phyloP scores from a whole-genome alignment of 2,113 vertebrate genomes.

The Bungarus multicinctus region DNA sequence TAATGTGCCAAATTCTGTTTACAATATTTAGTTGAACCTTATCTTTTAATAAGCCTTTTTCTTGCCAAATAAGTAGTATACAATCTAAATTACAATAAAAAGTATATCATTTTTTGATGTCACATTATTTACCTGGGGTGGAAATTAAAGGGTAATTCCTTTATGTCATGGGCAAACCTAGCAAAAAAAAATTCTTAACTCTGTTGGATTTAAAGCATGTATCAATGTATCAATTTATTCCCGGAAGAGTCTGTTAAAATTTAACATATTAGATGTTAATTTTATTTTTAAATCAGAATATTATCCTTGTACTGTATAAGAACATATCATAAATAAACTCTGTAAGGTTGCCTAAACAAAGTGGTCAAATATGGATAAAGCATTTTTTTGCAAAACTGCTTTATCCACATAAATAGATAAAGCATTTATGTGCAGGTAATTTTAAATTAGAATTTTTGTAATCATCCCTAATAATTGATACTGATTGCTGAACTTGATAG shows the following conservation, averaged over 20 bases:
- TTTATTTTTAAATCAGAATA: neutral
- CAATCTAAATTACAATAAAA: neutral
- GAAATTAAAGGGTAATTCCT: neutral
- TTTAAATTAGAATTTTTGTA: neutral
- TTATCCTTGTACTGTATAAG: neutral
- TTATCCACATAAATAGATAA: no score
- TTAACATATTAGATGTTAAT: neutral
- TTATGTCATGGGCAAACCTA: neutral
- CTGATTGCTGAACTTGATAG: neutral
- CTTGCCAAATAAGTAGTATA: neutral
- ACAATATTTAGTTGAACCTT: neutral
- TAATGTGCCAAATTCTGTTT: neutral
- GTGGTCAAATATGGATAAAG: neutral
- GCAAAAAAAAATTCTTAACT: neutral
- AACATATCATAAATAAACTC: neutral
- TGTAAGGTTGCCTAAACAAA: neutral
- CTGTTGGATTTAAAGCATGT: neutral
- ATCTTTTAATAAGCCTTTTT: neutral
- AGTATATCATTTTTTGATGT: neutral
- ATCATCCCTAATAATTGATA: neutral
- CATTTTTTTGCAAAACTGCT: neutral
- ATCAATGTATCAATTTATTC: neutral
- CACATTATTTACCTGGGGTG: neutral
- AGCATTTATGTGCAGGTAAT: no score
- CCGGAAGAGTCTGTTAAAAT: neutral